Evolutionary conservation across 2,797 vertebrate genomes (phyloP).

Genomic region (Sphaeramia orbicularis): DNA sequence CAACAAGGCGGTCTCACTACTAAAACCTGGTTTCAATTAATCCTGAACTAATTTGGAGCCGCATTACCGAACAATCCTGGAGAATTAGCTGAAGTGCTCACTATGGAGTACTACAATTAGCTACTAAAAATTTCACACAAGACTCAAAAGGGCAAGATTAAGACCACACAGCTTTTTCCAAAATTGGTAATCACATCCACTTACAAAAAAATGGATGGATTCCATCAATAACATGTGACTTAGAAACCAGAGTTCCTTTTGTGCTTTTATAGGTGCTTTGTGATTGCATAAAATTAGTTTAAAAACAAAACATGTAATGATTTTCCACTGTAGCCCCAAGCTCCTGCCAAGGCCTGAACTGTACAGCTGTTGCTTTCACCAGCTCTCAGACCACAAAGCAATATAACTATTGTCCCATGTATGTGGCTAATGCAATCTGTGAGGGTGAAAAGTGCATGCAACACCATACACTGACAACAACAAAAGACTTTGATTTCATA

Average conservation of each 20-base stretch:
- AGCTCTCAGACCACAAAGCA: conserved; percentile 41
- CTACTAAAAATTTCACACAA: conserved; percentile 9
- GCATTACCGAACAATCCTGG: conserved; percentile 39
- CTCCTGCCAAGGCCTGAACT: conserved; percentile 51
- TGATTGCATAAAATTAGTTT: conserved; percentile 21
- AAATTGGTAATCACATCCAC: conserved; percentile 12
- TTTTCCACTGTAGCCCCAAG: conserved; percentile 24
- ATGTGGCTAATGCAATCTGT: conserved; percentile 50
- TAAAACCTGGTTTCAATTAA: conserved; percentile 61
- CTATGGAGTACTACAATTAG: conserved; percentile 29
- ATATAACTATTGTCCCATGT: conserved; percentile 53
- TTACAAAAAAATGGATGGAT: conserved; percentile 10
- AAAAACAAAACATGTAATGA: conserved; percentile 49
- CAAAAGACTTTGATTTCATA: not conserved
- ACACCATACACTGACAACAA: conserved; percentile 18
- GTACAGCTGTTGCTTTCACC: conserved; percentile 56
- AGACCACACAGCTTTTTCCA: conserved; percentile 13
- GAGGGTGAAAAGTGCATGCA: conserved; percentile 12
- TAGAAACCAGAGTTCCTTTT: conserved; percentile 1
- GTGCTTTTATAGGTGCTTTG: conserved; percentile 10
- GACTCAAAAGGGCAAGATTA: conserved; percentile 14
- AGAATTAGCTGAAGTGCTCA: conserved; percentile 38
- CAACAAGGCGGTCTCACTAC: conserved; percentile 23
- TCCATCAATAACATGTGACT: not conserved
- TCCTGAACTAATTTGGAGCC: conserved; percentile 33